Conservation (phyloP, 2,797 vertebrate species). For the Linurgus olivaceus region DNA sequence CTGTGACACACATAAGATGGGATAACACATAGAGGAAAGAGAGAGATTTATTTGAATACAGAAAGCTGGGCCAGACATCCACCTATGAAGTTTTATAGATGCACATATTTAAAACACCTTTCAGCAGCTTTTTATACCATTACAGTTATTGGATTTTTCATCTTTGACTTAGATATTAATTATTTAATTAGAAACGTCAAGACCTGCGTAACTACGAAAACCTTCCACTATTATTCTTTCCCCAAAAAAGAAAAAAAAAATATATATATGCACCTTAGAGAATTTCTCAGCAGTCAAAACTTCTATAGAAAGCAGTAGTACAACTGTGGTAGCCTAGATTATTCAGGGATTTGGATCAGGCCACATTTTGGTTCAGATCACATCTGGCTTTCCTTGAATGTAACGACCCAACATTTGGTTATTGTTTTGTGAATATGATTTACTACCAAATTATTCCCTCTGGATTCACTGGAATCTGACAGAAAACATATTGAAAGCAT, state of each 20-base stretch:
- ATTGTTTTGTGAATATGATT: background rate
- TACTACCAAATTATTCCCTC: background rate
- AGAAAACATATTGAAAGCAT: slow-evolving; percentile 13
- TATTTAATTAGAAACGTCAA: slow-evolving; percentile 53
- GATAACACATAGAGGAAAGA: background rate
- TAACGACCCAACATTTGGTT: background rate
- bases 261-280: background rate
- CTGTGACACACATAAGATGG: slow-evolving; percentile 13
- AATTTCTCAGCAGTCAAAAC: background rate
- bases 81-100: slow-evolving; percentile 5
- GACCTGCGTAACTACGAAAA: background rate
- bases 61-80: background rate
- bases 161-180: slow-evolving; percentile 30
- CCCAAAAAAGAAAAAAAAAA: background rate
- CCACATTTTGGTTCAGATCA: background rate
- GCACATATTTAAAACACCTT: slow-evolving; percentile 45
- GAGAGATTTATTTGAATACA: background rate
- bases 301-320: background rate
- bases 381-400: background rate
- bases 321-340: background rate
- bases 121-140: slow-evolving; percentile 29
- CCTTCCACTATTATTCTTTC: background rate
- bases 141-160: slow-evolving; percentile 44
- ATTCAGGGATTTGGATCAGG: background rate
- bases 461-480: background rate